Evolutionary conservation across 2,113 vertebrate species (phyloP), one percentile per base, ranked within the genome.

Genomic region (Petroica traversi): DNA sequence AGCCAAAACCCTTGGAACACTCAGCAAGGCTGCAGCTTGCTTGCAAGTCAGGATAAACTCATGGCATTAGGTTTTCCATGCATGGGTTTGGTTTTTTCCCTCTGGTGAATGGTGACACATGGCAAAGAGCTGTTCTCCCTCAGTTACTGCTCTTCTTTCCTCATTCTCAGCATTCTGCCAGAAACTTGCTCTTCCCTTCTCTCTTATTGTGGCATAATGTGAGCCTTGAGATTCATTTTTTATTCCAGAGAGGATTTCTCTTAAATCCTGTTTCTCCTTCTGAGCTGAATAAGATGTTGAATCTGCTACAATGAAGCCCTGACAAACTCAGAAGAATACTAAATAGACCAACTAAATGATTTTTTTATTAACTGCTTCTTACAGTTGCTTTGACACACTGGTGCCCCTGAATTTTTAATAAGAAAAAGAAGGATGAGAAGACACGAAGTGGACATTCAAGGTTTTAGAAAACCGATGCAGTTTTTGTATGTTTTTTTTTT

Each of bases 191-290:
- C 34, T 73, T 72, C 40, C 7, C 5, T 73, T 24, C 8, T 72
- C 20, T 54, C 38, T 67, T 67, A 1, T 67, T 85, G 19, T 0
- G 0, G 54, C 5, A 1, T 38, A 48, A 28, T 2, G 2, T 26
- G 52, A 92, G 10, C 31, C 17, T 23, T 18, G 6, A 64, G 14
- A 24, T 33, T 17, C 1, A 55, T 29, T 7, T 46, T 51, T 67
- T 52, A 12, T 67, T 73, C 26, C 22, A 62, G 29, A 49, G 25
- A 36, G 8, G 6, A 2, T n/a, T 88, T 76, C 38, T 81, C 19
- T n/a, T 45, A 73, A 92, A 45, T 67, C 23, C 4, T 57, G 11
- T 57, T 85, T 94, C 6, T 76, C 18, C 72, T 75, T 92, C 24
- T n/a, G n/a, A 91, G 38, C 59, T 67, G 46, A 80, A 25, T 77